Evolutionary conservation across 2,113 vertebrate genomes (phyloP).

Genomic region (Camelus bactrianus): DNA sequence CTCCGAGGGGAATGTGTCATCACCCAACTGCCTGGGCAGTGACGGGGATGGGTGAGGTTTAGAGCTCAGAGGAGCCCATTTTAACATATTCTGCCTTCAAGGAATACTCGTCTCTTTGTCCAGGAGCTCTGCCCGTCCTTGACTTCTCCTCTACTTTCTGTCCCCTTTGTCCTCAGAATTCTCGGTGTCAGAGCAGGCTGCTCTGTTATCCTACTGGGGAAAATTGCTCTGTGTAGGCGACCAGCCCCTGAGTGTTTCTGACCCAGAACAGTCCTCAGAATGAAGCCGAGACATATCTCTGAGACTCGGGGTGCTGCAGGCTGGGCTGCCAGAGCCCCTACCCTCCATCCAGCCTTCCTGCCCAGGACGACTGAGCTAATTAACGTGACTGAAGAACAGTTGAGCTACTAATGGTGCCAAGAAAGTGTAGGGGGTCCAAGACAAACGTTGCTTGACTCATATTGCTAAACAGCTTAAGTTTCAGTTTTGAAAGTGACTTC

Average conservation of each 20-base stretch:
- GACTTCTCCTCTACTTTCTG: not conserved
- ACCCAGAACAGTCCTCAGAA: not conserved
- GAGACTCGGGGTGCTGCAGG: not conserved
- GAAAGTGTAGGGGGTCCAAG: constrained; percentile 84
- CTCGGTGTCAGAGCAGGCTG: not conserved
- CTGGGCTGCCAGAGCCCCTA: not conserved
- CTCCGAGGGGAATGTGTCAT: constrained; percentile 44
- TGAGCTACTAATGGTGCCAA: constrained; percentile 78
- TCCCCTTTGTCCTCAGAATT: not conserved
- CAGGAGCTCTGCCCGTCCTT: rapidly evolving
- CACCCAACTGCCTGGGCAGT: not conserved
- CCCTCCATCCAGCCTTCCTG: constrained; percentile 70
- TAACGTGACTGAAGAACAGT: constrained; percentile 80
- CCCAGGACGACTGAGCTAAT: constrained; percentile 81
- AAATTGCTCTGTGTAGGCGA: not conserved
- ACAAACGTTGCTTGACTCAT: constrained; percentile 83
- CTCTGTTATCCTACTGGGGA: not conserved
- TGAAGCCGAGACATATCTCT: not conserved
- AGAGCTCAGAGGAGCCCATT: not conserved
- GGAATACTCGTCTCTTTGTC: not conserved
- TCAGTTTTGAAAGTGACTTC: constrained; percentile 86
- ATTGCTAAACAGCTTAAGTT: constrained; percentile 85
- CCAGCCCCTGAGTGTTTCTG: not conserved
- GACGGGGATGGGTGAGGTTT: not conserved
- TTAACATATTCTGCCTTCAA: not conserved